Base-by-base conservation (phyloP, 2,113 vertebrate species). In the Sterrhoptilus dennistouni region DNA sequence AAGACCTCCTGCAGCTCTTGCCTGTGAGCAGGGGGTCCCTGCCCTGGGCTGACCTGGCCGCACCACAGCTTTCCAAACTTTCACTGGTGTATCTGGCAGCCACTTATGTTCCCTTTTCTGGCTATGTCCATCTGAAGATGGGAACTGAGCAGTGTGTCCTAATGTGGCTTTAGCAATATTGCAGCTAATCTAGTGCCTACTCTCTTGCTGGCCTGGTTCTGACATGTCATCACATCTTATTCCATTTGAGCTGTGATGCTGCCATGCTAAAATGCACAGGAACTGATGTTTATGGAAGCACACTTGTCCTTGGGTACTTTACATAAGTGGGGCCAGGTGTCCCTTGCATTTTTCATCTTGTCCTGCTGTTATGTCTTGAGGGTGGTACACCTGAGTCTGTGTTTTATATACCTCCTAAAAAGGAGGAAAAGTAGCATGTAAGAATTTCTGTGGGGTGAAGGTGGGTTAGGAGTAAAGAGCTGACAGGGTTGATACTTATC, bases 1-100 rank as follows among this genome's bases (percentile, higher is more conserved):
- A 28, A 70, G 15, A 13, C 12, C 45, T 83, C 44, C 63, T 1
- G 2, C 0, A 1, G 35, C 8, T 2, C 31, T 13, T 0, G 0
- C 8, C 35, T 57, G 20, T 83, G 18, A 5, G 18, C 14, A 63
- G 6, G 50, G 13, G 49, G 1, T 20, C 21, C 3, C 4, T 61
- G 31, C 2, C 54, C 45, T 2, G 1, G 45, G 4, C 29, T 83
- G 45, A 21, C 19, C 50, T 60, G 7, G 15, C 1, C 4, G 9
- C 27, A 38, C 14, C 4, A 89, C 4, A 54, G 7, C 11, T 95
- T 80, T 74, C 31, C 27, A 60, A 7, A 65, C 24, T 61, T 31
- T 53, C n/a, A 23, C 5, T 4, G 3, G 8, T 27, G 36, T 7
- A 1, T 77, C 57, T 45, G 74, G n/a, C 22, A 83, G 65, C 11